Evolutionary conservation across 2,797 vertebrate genomes (phyloP), one percentile per base, ranked within the genome.

Genomic region (Thunnus albacares): DNA sequence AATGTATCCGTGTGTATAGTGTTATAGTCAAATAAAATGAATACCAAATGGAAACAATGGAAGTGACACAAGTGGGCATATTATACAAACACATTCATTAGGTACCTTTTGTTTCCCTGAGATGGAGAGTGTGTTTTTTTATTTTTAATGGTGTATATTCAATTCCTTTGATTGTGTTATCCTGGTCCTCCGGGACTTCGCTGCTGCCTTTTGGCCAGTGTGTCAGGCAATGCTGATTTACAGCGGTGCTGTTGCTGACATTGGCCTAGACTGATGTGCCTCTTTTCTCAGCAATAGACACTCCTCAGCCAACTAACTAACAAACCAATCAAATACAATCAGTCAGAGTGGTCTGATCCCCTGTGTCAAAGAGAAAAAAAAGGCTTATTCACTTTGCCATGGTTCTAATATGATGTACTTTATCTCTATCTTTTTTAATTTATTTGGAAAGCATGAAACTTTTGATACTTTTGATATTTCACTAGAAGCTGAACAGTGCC

Each of bases 241-340:
- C 75, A 68, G 53, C 10, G 0, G 22, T 12, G 59, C 26, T 53
- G 52, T 52, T 68, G 74, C 41, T 20, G 60, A 64, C 75, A 56
- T 69, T 30, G 61, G 30, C 64, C 74, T 63, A 61, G 63, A 79
- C 41, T 59, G 68, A 71, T 72, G 55, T 53, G 65, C 45, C 65
- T 84, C 65, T 75, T 72, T 83, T 82, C 24, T 80, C 80, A 68
- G 67, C 64, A 80, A 56, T 6, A 68, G 55, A 79, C 57, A 60
- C 63, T 5, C 28, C 77, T 67, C 74, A 62, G 76, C 66, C 81
- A 76, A 78, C 76, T 68, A 63, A 81, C 89, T 62, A 80, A 86
- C 72, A 76, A 81, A 83, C 58, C 73, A 80, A 77, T 87, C 75
- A 72, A 78, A 85, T 59, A 59, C 72, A 88, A 80, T 83, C 70